Conservation (phyloP, 2,797 vertebrate genomes). For the Discoglossus pictus region DNA sequence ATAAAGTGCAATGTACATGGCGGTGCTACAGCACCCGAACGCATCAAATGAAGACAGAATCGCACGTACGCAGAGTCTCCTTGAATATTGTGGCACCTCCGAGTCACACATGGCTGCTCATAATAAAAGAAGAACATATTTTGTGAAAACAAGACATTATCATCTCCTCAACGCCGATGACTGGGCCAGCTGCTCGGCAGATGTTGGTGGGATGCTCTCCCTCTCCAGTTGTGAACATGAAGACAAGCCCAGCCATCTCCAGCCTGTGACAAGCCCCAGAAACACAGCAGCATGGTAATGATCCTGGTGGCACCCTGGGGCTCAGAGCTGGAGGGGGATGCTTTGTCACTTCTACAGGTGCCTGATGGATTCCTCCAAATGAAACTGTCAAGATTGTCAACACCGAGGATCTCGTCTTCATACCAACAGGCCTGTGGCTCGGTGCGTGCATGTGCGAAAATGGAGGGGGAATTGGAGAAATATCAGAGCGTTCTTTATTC, state of each 20-base stretch:
- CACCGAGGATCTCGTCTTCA: not conserved
- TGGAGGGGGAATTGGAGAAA: not conserved
- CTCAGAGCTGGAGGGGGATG: constrained; percentile 25
- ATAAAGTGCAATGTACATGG: constrained; percentile 18
- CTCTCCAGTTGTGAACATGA: constrained; percentile 13
- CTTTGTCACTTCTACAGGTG: constrained; percentile 42
- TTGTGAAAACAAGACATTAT: constrained; percentile 48
- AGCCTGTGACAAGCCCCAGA: constrained; percentile 2
- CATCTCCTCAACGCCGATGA: constrained; percentile 39
- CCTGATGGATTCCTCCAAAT: constrained; percentile 39
- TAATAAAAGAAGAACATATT: constrained; percentile 49
- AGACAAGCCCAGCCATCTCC: constrained; percentile 24
- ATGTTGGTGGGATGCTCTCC: constrained; percentile 5
- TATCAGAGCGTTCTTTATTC: constrained; percentile 16
- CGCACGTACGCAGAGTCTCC: constrained; percentile 28
- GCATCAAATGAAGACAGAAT: constrained; percentile 33
- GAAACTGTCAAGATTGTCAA: constrained; percentile 49
- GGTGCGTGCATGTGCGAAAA: constrained; percentile 39
- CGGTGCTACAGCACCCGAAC: constrained; percentile 22
- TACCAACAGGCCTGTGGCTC: constrained; percentile 26
- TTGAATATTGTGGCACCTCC: constrained; percentile 39
- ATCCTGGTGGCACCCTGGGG: constrained; percentile 30
- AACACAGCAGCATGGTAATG: constrained; percentile 38
- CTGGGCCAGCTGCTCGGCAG: constrained; percentile 35
- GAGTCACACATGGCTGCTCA: constrained; percentile 45